Base-by-base conservation (phyloP, 2,888 invertebrate genomes). In the Polyploca ridens region DNA sequence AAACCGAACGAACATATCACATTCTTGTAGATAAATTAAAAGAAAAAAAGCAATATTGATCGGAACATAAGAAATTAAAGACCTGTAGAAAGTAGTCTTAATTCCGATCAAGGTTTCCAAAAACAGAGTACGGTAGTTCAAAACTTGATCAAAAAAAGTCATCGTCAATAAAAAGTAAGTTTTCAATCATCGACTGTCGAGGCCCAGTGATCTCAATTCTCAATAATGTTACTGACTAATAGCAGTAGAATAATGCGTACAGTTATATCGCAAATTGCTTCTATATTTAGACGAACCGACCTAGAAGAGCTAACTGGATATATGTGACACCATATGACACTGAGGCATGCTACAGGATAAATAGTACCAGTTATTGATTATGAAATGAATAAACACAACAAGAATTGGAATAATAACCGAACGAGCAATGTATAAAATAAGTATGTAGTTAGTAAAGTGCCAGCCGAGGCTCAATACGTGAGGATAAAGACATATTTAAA, bases 241-340 rank as follows among this genome's bases (percentile, higher is more conserved):
- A n/a, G 46, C 54, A 54, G 14, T 54, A 54, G 19, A 54, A 54
- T 54, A 54, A 54, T 54, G 54, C 54, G 19, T 54, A 54, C 54
- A 54, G 54, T 54, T 54, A 54, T 54, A 54, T 54, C 54, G 54
- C 54, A 19, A 54, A 54, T 54, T 54, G 54, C 19, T 54, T 54
- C 60, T 64, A 64, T 64, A 64, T 60, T 64, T 64, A 64, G 60
- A 64, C 61, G 60, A 54, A 33, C 60, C 64, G 60, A 63, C 63
- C 58, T 64, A 61, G 14, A 60, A 33, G n/a, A 38, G 19, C 27
- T 7, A 16, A 16, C 61, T 49, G 49, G 54, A 54, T 54, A 54
- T 54, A 10, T 16, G 16, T 10, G 44, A 44, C 16, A 49, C 49
- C 54, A n/a, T 19, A 41, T 61, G 14, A 61, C 41, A 44, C 19